phyloP scores from a whole-genome alignment of 2,797 vertebrate genomes.

The Dicrostonyx torquatus region DNA sequence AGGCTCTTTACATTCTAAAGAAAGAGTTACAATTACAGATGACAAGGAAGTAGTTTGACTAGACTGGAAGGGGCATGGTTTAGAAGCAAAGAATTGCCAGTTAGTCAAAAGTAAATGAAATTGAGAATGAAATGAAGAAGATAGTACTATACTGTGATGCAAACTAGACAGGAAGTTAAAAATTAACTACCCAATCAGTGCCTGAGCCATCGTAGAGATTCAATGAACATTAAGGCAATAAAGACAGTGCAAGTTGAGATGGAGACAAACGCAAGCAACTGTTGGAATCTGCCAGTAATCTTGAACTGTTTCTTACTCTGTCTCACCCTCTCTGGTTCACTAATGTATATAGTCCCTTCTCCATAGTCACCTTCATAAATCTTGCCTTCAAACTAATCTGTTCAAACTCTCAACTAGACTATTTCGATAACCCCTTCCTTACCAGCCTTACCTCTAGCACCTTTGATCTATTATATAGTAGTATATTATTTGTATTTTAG shows the following conservation, averaged over 20 bases:
- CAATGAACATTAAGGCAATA: slow-evolving; percentile 26
- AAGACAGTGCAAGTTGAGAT: not conserved
- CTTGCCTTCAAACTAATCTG: slow-evolving; percentile 49
- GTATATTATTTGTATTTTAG: too few species aligned
- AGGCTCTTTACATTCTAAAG: slow-evolving; percentile 23
- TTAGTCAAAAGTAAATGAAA: not conserved
- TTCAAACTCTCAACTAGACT: not conserved
- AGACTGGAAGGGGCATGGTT: not conserved
- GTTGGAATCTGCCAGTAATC: not conserved
- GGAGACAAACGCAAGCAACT: slow-evolving; percentile 28
- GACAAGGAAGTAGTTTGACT: slow-evolving; percentile 34
- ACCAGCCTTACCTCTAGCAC: not conserved
- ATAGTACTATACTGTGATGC: not conserved
- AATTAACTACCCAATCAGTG: slow-evolving; percentile 16
- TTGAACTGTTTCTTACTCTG: slow-evolving; percentile 30
- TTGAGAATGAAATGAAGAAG: slow-evolving; percentile 32
- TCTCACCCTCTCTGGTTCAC: not conserved
- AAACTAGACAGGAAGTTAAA: slow-evolving; percentile 51
- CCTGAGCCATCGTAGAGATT: not conserved
- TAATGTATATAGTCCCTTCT: slow-evolving; percentile 14
- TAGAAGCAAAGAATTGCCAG: slow-evolving; percentile 40
- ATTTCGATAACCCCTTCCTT: not conserved
- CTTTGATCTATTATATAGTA: not conserved
- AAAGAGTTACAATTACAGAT: slow-evolving; percentile 27
- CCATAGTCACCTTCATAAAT: slow-evolving; percentile 1